Base-by-base conservation (phyloP, 2,888 invertebrate species). In the Phragmatobia fuliginosa region DNA sequence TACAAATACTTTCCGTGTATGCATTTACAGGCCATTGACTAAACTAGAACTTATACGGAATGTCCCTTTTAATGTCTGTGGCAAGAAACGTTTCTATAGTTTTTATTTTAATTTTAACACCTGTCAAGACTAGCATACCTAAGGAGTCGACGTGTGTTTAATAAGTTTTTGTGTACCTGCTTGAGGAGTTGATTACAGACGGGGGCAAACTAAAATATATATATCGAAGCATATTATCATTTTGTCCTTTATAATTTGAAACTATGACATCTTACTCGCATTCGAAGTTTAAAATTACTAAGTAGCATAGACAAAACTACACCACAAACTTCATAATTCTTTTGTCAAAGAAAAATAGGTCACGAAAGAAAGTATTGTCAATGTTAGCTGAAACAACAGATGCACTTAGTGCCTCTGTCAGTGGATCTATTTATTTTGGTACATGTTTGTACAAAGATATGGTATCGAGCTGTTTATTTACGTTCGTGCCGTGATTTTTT, bases 301-400 rank as follows among this genome's bases (percentile, higher is more conserved):
- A 49, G 45, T 1, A 49, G 45, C 45, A 49, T 49, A 49, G 21
- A 49, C 10, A 49, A 52, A 52, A 52, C 25, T 52, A n/a, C 10
- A 52, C 10, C n/a, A 52, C 56, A 56, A 56, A 25, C 16, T 28
- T 31, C 28, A 41, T 28, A 62, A 62, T 41, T 41, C 62, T 8
- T 18, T 41, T 62, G 33, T 33, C 49, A 33, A 49, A 49, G 10
- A 52, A 32, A 64, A 49, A 64, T 64, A 25, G 70, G 74, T 68
- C 79, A 74, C 69, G 73, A 69, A 74, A 68, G 74, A 76, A 72
- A 76, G 77, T 72, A 49, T 74, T 66, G 62, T 58, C 69, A 74
- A 70, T 70, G 71, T 70, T 73, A 65, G 60, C 41, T 71, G 64
- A 71, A 67, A 67, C 33, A 66, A 62, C 59, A 66, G 61, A 67